Base-by-base conservation (phyloP, 2,888 invertebrate species). In the Trileptium ribeirensis region DNA sequence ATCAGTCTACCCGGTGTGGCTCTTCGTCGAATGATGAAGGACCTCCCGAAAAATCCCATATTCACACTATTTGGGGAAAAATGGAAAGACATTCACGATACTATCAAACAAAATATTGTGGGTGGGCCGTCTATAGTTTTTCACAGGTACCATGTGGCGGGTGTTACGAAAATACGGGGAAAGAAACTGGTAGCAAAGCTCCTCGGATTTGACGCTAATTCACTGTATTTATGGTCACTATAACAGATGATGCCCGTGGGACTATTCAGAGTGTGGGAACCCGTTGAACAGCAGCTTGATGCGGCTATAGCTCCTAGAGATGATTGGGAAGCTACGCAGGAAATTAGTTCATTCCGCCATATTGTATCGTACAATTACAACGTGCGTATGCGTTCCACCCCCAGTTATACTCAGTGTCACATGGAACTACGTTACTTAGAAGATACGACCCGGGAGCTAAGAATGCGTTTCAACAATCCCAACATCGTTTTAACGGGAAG, bases 21-120 rank as follows among this genome's bases (percentile, higher is more conserved):
- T 82, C 67, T 8, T 81, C 74, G 15, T 39, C 75, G 38, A 79
- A 31, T 29, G 82, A 83, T 70, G 83, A 84, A 67, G 81, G 82
- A 1, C 24, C 29, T 51, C 3, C 78, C 78, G 82, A 81, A n/a
- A n/a, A n/a, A n/a, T n/a, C n/a, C n/a, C n/a, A n/a, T n/a, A n/a
- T n/a, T n/a, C n/a, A n/a, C n/a, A 8, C 29, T 70, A n/a, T 70
- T 31, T 31, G 36, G 36, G 15, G 29, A 70, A 8, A 29, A 70
- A 70, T 33, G 8, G 29, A 29, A 36, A 15, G 15, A 70, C 31
- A 33, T 70, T 8, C 70, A 70, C 15, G 33, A 70, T 70, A 19
- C 36, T 15, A 36, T 70, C 8, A 8, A 36, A 29, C 15, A 8
- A 15, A 70, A 70, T 29, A 19, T 70, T 70, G 70, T 70, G 15